Evolutionary conservation across 2,888 invertebrate species (phyloP).

Genomic region (Polyommatus icarus): DNA sequence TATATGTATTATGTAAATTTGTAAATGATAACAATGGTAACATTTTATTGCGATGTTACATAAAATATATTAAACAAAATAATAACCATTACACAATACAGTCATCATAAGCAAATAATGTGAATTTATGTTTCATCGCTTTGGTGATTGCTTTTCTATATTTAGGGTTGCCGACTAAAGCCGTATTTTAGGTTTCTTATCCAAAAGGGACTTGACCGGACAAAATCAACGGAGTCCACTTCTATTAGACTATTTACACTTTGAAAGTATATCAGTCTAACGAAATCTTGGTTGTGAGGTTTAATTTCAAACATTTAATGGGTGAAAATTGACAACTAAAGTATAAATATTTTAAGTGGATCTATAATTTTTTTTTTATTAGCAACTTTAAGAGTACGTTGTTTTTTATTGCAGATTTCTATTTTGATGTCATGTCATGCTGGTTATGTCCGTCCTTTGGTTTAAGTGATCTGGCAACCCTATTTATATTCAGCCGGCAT

Average conservation of each 20-base stretch:
- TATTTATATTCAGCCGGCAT: constrained; percentile 11
- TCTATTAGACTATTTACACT: background rate
- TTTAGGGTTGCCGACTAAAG: background rate
- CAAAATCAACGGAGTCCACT: background rate
- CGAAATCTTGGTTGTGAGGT: too few relatives aligned
- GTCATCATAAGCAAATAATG: constrained; percentile 7
- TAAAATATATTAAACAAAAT: background rate
- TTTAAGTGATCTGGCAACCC: background rate
- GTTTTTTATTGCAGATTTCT: too few relatives aligned
- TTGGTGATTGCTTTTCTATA: constrained; percentile 23
- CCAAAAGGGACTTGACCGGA: too few relatives aligned
- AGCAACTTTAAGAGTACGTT: too few relatives aligned
- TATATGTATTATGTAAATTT: too few relatives aligned
- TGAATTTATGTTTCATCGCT: background rate
- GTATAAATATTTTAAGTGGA: too few relatives aligned
- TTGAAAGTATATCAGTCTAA: background rate
- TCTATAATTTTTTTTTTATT: too few relatives aligned
- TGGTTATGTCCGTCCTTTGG: background rate
- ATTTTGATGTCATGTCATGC: background rate
- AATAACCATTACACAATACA: background rate
- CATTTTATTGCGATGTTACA: background rate
- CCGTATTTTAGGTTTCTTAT: background rate
- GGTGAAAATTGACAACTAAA: too few relatives aligned
- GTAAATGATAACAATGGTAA: too few relatives aligned
- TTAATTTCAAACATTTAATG: too few relatives aligned